Conservation (phyloP, 2,797 vertebrate species). For the Eremophila alpestris region DNA sequence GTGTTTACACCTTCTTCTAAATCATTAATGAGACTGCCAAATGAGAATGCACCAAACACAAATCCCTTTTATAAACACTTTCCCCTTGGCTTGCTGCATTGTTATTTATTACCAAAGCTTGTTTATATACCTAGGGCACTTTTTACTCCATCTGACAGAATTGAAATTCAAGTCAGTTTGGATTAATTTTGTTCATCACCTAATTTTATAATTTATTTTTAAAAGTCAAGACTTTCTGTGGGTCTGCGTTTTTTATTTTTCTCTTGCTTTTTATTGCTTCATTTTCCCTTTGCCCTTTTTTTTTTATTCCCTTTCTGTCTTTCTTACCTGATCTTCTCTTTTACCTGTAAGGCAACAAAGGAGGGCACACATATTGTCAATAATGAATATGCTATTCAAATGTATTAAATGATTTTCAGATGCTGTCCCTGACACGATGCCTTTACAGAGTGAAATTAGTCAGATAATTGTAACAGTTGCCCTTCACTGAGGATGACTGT, state of each 20-base stretch:
- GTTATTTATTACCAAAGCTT: conserved; percentile 68
- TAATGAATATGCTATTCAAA: not conserved
- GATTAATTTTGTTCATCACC: conserved; percentile 68
- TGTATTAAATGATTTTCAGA: not conserved
- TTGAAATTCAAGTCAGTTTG: conserved; percentile 67
- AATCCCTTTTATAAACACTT: conserved; percentile 69
- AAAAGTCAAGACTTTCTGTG: not conserved
- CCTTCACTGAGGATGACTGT: conserved; percentile 23
- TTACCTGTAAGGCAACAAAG: not conserved
- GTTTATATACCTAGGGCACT: conserved; percentile 70
- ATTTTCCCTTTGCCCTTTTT: accelerated
- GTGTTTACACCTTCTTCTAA: conserved; percentile 71
- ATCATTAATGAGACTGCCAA: conserved; percentile 73
- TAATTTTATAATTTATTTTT: conserved; percentile 50
- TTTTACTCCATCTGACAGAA: conserved; percentile 64
- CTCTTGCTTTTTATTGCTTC: accelerated
- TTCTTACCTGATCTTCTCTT: not conserved
- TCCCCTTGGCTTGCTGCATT: conserved; percentile 47
- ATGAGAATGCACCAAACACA: conserved; percentile 62
- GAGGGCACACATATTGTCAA: not conserved
- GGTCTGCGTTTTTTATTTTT: accelerated
- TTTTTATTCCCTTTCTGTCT: not conserved
- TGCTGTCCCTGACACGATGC: not conserved
- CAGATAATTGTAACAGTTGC: conserved; percentile 19
- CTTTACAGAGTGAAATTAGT: conserved; percentile 19